These are phyloP conservation scores for Hyperoplus immaculatus DNA, from an alignment of 2,797 vertebrate genomes.

Conservation along the genomic window DNA sequence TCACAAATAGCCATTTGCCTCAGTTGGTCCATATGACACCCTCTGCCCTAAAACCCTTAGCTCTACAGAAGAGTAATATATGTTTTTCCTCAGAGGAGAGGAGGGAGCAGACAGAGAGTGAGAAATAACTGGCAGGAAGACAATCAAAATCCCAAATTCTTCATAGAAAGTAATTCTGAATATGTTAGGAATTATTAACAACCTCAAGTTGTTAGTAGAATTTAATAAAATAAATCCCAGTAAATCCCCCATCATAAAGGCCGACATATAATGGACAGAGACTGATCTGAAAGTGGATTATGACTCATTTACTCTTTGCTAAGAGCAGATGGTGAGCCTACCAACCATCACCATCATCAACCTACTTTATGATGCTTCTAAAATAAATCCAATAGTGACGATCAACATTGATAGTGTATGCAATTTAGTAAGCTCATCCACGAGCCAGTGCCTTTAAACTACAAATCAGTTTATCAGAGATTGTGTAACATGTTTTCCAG, in stretches of 20 bases:
- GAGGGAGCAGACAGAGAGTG: conserved; percentile 22
- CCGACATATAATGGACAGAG: conserved; percentile 43
- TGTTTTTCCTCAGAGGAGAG: conserved; percentile 66
- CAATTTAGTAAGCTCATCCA: conserved; percentile 18
- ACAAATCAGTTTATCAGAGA: conserved; percentile 19
- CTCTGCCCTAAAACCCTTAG: too few relatives aligned
- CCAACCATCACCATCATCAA: too few relatives aligned
- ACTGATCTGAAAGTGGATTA: conserved; percentile 55
- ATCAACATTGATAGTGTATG: background rate
- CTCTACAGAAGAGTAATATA: conserved; percentile 55
- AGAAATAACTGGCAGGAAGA: conserved; percentile 7
- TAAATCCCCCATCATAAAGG: conserved; percentile 54
- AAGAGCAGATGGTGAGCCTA: conserved; percentile 10
- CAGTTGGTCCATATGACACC: too few relatives aligned
- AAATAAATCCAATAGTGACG: background rate
- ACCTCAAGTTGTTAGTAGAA: conserved; percentile 15
- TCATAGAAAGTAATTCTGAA: conserved; percentile 3
- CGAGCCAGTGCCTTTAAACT: conserved; percentile 22
- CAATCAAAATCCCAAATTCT: conserved; percentile 8
- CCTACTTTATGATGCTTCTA: too few relatives aligned
- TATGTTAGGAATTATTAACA: conserved; percentile 9
- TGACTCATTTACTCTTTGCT: conserved; percentile 31
- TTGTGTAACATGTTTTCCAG: conserved; percentile 39
- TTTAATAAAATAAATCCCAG: conserved; percentile 43
- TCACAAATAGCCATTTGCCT: too few relatives aligned